Evolutionary conservation across 2,888 invertebrate genomes (phyloP), one percentile per base, ranked within the genome.

Genomic region (Chelonus formosanus): DNA sequence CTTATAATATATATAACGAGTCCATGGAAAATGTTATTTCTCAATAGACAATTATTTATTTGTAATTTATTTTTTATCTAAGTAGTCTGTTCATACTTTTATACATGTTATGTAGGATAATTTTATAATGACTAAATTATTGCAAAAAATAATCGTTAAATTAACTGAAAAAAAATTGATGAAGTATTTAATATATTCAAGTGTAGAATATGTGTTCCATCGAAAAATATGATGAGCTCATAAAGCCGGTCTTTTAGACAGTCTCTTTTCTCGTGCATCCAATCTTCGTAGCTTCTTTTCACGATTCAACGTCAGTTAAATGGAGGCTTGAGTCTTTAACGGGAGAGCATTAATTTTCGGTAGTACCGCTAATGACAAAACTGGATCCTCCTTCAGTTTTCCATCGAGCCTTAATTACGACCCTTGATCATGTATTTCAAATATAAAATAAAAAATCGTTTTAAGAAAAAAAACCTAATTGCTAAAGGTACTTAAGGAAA

Each of bases 261-360:
- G 43, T 50, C 56, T 44, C 20, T 45, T 43, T 54, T 44, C 53
- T 50, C 58, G 62, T 61, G 64, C 68, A 75, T 73, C 74, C 74
- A 73, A 77, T 76, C 74, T 75, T 57, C 70, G 32, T 40, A 56
- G 7, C 44, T 44, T 60, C 62, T 55, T 65, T 71, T 63, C 67
- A 74, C 75, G 76, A 78, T 79, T 78, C 76, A 63, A 69, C 74
- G 73, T 78, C 78, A 76, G 78, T 78, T 78, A 77, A 79, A 78
- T 70, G 68, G 64, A 53, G 48, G 45, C 57, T 40, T 60, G 35
- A 20, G 50, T 60, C 32, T 55, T 65, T 55, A 59, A 64, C 60
- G 61, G 55, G 53, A 40, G 54, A 20, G 61, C 65, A 71, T 71
- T 67, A 71, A 71, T 65, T 71, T 69, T 71, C 53, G 58, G 56